phyloP scores from a whole-genome alignment of 2,888 invertebrate genomes.

The Sesamia inferens region DNA sequence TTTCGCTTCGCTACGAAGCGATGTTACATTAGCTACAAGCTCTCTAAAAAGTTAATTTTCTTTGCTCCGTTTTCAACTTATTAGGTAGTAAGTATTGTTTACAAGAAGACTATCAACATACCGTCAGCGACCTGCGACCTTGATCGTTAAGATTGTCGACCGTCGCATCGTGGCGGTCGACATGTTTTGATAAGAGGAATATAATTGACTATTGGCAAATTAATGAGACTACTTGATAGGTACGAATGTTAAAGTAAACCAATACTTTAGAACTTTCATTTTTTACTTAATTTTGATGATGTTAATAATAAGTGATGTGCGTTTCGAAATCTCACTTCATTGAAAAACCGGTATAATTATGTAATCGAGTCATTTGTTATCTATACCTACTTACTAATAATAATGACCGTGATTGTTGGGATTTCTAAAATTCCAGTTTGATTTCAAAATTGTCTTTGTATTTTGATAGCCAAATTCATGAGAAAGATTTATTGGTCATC shows the following conservation, averaged over 20 bases:
- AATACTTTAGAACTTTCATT: not conserved
- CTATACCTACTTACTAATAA: too few relatives aligned
- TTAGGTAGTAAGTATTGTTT: slow-evolving; percentile 10
- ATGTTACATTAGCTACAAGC: too few relatives aligned
- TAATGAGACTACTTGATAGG: slow-evolving; percentile 36
- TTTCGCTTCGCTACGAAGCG: too few relatives aligned
- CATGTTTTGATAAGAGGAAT: slow-evolving; percentile 50
- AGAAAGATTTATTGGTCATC: too few relatives aligned
- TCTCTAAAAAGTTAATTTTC: not conserved
- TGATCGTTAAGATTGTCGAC: slow-evolving; percentile 49
- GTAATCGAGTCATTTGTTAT: too few relatives aligned
- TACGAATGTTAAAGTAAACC: slow-evolving; percentile 6
- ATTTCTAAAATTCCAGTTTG: too few relatives aligned
- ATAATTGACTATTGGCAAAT: slow-evolving; percentile 35
- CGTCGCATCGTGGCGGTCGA: slow-evolving; percentile 29
- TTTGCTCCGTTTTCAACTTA: not conserved
- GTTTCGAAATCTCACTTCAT: not conserved
- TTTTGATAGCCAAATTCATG: too few relatives aligned
- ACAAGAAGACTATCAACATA: slow-evolving; percentile 31
- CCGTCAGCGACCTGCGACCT: slow-evolving; percentile 45
- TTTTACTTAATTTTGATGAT: not conserved
- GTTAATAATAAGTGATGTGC: not conserved
- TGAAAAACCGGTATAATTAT: not conserved
- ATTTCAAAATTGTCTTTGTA: too few relatives aligned
- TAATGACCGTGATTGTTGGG: too few relatives aligned